These are phyloP conservation scores for Platerodrilus igneus DNA, from an alignment of 2,888 invertebrate genomes.

Conservation along the genomic window DNA sequence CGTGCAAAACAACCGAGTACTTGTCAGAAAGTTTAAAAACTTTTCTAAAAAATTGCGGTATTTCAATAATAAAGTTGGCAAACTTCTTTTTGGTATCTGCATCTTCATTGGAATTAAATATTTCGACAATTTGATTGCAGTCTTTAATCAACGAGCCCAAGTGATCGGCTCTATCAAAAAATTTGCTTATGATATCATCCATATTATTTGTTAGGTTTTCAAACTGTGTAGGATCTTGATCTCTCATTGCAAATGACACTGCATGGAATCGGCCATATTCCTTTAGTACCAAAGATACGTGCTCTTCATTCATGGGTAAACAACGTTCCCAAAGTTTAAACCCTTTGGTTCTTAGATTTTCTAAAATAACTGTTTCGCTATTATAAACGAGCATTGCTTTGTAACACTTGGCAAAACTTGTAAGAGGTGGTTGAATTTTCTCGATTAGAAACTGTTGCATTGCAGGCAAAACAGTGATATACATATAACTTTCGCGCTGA, in stretches of 20 bases:
- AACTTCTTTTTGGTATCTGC: not conserved
- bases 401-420: slow-evolving; percentile 6
- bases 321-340: slow-evolving; percentile 33
- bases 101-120: slow-evolving; percentile 3
- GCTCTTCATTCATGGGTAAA: slow-evolving; percentile 33
- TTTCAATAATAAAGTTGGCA: slow-evolving; percentile 4
- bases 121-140: not conserved
- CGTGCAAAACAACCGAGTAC: slow-evolving; percentile 29
- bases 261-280: slow-evolving; percentile 39
- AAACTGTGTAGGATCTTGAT: slow-evolving; percentile 28
- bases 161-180: not conserved
- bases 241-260: slow-evolving; percentile 33
- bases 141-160: not conserved
- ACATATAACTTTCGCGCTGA: slow-evolving; percentile 6
- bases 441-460: slow-evolving; percentile 5
- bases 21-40: slow-evolving; percentile 4
- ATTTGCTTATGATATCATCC: not conserved
- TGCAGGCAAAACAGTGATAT: not conserved
- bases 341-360: slow-evolving; percentile 32
- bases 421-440: not conserved
- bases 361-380: slow-evolving; percentile 31
- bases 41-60: not conserved
- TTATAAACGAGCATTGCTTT: not conserved
- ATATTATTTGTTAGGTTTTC: not conserved
- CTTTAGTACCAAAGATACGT: slow-evolving; percentile 32